Percentiles rank a stretch among this genome's conserved stretches.
phyloP scores from a whole-genome alignment of 2,797 vertebrate genomes.

The Anniella stebbinsi region DNA sequence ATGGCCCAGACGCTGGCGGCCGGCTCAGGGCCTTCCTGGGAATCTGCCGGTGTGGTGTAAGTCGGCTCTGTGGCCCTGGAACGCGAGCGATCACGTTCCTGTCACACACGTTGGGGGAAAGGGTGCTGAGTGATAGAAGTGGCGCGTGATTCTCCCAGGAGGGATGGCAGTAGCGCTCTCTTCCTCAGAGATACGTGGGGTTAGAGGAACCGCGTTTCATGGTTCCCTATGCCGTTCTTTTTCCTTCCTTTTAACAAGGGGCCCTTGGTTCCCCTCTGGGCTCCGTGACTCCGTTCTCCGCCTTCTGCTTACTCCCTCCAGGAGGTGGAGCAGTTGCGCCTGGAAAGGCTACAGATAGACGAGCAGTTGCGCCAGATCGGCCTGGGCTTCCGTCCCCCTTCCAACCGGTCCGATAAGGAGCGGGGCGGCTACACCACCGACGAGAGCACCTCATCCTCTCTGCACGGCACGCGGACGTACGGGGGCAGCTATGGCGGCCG shows the following conservation, averaged over 20 bases:
- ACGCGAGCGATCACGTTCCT: too few relatives aligned
- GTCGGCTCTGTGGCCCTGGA: neutral
- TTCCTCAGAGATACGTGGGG: neutral
- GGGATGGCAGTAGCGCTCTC: neutral
- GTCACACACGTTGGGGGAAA: neutral
- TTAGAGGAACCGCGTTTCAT: neutral
- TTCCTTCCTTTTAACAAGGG: neutral
- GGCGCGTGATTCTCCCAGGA: too few relatives aligned
- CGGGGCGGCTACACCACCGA: slow-evolving; percentile 86
- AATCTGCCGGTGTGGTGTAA: neutral
- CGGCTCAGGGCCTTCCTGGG: neutral
- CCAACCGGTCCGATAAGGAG: slow-evolving; percentile 78
- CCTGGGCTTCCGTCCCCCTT: slow-evolving; percentile 85
- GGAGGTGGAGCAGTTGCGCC: slow-evolving; percentile 92
- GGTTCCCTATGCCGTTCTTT: too few relatives aligned
- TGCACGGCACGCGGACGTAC: slow-evolving; percentile 88
- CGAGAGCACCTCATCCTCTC: slow-evolving; percentile 82
- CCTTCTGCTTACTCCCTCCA: slow-evolving; percentile 49
- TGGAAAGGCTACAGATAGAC: slow-evolving; percentile 92
- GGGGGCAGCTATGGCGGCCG: slow-evolving; percentile 88
- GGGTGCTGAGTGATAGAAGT: neutral
- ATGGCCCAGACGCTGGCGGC: neutral
- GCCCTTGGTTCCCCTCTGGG: too few relatives aligned
- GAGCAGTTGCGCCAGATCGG: slow-evolving; percentile 93
- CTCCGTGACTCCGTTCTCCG: neutral